phyloP scores from a whole-genome alignment of 2,888 invertebrate genomes.

The Amorpha juglandis region DNA sequence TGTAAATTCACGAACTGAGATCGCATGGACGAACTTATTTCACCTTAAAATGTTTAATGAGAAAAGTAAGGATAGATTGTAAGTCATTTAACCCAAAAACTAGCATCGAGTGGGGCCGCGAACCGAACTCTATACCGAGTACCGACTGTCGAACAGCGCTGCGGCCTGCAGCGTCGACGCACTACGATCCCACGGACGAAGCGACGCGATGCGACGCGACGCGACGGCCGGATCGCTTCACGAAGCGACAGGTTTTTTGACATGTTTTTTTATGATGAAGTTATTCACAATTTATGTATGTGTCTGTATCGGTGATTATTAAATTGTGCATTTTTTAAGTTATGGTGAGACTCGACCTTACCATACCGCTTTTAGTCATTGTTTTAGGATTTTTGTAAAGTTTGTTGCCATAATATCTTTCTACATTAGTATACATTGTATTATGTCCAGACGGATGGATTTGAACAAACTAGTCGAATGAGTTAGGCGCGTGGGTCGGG shows the following conservation, averaged over 20 bases:
- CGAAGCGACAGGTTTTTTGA: slow-evolving; percentile 77
- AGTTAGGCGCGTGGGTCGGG: slow-evolving; percentile 63
- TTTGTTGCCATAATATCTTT: slow-evolving; percentile 85
- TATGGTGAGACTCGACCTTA: slow-evolving; percentile 74
- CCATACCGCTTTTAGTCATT: slow-evolving; percentile 83
- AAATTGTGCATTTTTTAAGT: slow-evolving; percentile 83
- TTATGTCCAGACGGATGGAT: slow-evolving; percentile 79
- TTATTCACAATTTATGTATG: slow-evolving; percentile 83
- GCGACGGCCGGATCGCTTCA: slow-evolving; percentile 53
- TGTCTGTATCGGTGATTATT: slow-evolving; percentile 84
- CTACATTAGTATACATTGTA: slow-evolving; percentile 81
- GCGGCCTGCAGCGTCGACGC: not conserved
- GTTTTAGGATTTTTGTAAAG: slow-evolving; percentile 84
- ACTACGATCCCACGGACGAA: slow-evolving; percentile 30
- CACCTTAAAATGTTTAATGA: slow-evolving; percentile 81
- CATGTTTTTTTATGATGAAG: slow-evolving; percentile 83
- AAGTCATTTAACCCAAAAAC: slow-evolving; percentile 84
- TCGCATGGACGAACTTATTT: slow-evolving; percentile 80
- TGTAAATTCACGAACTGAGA: slow-evolving; percentile 83
- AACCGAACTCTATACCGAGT: not conserved
- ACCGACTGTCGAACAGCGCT: not conserved
- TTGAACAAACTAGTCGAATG: slow-evolving; percentile 83
- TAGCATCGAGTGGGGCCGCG: slow-evolving; percentile 61
- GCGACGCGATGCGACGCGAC: too few species aligned
- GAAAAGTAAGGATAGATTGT: slow-evolving; percentile 81